Conservation (phyloP, 2,113 vertebrate species). For the Gobio gobio region DNA sequence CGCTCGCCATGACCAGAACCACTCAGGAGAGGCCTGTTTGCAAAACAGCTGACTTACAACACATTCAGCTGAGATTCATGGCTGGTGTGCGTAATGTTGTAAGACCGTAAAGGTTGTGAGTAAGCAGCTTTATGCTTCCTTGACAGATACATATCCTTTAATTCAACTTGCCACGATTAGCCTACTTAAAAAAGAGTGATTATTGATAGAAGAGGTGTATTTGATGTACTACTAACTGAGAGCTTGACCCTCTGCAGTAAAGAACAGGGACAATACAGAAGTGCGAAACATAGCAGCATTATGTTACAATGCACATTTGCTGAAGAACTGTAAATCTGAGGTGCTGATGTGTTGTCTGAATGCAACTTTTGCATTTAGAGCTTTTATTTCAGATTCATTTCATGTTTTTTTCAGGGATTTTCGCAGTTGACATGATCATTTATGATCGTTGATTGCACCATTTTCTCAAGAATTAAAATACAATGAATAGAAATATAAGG, state of each 20-base stretch:
- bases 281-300: background rate
- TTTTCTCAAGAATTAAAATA: too few species aligned
- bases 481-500: too few species aligned
- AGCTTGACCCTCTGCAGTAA: background rate
- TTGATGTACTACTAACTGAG: background rate
- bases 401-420: too few species aligned
- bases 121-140: background rate
- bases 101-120: background rate
- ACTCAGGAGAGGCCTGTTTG: background rate
- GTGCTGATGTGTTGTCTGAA: background rate
- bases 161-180: constrained; percentile 6
- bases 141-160: background rate
- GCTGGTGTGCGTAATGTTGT: background rate
- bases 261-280: background rate
- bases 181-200: background rate
- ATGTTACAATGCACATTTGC: background rate
- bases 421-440: too few species aligned
- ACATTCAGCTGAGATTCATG: constrained; percentile 2
- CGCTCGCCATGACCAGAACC: background rate
- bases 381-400: too few species aligned
- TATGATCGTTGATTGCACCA: too few species aligned
- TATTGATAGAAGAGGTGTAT: background rate
- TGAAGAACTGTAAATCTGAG: background rate
- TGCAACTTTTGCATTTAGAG: background rate
- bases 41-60: background rate